Percentiles rank a stretch among this genome's conserved stretches.
Conservation (phyloP, 2,797 vertebrate genomes). For the Luscinia megarhynchos region DNA sequence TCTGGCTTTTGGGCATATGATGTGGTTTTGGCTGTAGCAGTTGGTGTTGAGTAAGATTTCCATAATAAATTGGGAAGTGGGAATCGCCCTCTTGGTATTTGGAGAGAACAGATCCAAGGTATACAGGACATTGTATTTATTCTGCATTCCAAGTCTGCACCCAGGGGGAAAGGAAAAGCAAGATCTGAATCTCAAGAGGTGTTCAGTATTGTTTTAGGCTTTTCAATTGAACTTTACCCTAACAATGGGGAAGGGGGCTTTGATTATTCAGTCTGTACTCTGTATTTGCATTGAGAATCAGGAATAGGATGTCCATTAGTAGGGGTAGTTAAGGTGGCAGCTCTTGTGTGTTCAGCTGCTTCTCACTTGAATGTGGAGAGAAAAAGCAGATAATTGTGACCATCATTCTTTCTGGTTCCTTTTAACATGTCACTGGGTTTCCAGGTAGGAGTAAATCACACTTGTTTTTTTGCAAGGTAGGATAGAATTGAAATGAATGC, state of each 20-base stretch:
- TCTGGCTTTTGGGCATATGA: background rate
- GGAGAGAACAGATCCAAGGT: background rate
- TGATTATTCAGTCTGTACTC: background rate
- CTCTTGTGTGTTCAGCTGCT: background rate
- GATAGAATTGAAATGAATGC: background rate
- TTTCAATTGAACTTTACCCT: background rate
- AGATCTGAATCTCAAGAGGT: background rate
- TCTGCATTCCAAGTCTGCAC: background rate
- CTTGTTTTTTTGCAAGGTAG: background rate
- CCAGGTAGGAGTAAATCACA: background rate
- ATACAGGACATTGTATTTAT: background rate
- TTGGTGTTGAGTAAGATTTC: background rate
- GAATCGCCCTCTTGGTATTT: background rate
- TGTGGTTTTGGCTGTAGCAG: background rate
- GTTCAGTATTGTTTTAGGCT: background rate
- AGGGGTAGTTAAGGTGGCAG: background rate
- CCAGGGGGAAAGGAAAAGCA: background rate
- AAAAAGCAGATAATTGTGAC: background rate
- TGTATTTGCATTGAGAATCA: background rate
- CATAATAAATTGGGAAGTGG: background rate
- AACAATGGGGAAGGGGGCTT: background rate
- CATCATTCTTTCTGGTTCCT: background rate
- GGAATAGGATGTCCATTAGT: background rate
- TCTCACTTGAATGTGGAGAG: background rate
- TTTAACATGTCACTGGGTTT: background rate